Conservation (phyloP, 92 coral and sea anemone species). For the Siderastrea radians region DNA sequence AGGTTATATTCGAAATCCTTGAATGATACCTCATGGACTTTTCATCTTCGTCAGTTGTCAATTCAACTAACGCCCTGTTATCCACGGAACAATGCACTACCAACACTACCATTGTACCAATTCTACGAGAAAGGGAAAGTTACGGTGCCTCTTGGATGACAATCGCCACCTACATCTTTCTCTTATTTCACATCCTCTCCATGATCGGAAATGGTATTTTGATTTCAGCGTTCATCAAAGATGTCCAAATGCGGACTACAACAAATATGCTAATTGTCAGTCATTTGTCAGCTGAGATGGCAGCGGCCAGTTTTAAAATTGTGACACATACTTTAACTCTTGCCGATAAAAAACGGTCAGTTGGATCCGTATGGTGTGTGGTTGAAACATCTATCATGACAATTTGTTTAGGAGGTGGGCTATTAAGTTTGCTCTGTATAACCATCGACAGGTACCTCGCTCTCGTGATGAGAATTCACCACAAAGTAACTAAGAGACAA, state of each 20-base stretch:
- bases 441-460: conserved; percentile 79
- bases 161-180: not conserved
- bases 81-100: not conserved
- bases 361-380: not conserved
- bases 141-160: not conserved
- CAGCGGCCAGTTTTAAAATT: conserved; percentile 58
- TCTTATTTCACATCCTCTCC: conserved; percentile 17
- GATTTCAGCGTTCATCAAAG: conserved; percentile 50
- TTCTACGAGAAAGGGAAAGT: not conserved
- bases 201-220: conserved; percentile 62
- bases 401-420: conserved; percentile 11
- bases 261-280: conserved; percentile 75
- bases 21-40: not conserved
- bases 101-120: not conserved
- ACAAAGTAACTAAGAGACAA: conserved; percentile 47
- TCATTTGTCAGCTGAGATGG: conserved; percentile 71
- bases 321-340: conserved; percentile 47
- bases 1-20: not conserved
- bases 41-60: not conserved
- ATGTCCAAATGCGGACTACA: conserved; percentile 71
- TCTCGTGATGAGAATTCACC: conserved; percentile 69
- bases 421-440: conserved; percentile 67
- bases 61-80: not conserved
- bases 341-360: conserved; percentile 15
- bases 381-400: not conserved